phyloP scores from a whole-genome alignment of 2,113 vertebrate species.

The Labrus mixtus region DNA sequence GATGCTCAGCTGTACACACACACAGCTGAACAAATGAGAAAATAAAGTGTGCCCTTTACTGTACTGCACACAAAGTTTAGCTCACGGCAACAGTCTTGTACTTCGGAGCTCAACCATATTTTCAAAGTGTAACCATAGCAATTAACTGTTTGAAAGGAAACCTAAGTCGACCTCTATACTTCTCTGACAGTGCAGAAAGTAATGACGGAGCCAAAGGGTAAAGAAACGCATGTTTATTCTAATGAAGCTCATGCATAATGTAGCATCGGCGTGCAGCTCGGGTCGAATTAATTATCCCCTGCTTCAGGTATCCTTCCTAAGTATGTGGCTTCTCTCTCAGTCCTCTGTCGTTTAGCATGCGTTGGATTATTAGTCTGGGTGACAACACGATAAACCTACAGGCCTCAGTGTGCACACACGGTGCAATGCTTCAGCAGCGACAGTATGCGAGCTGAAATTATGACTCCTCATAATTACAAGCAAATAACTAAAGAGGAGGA shows the following conservation, averaged over 20 bases:
- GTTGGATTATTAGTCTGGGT: slow-evolving; percentile 23
- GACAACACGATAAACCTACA: slow-evolving; percentile 21
- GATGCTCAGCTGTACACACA: slow-evolving; percentile 43
- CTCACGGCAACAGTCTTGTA: slow-evolving; percentile 24
- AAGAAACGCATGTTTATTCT: slow-evolving; percentile 54
- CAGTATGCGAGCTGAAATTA: background rate
- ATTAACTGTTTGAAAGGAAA: slow-evolving; percentile 55
- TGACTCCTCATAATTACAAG: slow-evolving; percentile 37
- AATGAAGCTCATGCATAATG: slow-evolving; percentile 56
- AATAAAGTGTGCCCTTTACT: slow-evolving; percentile 43
- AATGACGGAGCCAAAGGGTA: slow-evolving; percentile 53
- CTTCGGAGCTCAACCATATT: slow-evolving; percentile 17
- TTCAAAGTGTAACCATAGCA: slow-evolving; percentile 25
- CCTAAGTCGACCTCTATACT: slow-evolving; percentile 17
- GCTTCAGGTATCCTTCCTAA: slow-evolving; percentile 50
- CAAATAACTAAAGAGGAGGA: slow-evolving; percentile 10
- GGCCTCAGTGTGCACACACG: slow-evolving; percentile 5
- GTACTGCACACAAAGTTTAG: slow-evolving; percentile 32
- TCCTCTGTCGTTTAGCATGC: slow-evolving; percentile 35
- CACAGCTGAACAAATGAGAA: slow-evolving; percentile 32
- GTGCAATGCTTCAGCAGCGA: slow-evolving; percentile 17
- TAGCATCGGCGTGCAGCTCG: slow-evolving; percentile 14
- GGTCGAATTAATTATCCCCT: slow-evolving; percentile 54
- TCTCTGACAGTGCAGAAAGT: slow-evolving; percentile 38
- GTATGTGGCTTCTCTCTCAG: slow-evolving; percentile 25